phyloP scores from a whole-genome alignment of 2,888 invertebrate genomes.

The Pachycephus smyrnensis region DNA sequence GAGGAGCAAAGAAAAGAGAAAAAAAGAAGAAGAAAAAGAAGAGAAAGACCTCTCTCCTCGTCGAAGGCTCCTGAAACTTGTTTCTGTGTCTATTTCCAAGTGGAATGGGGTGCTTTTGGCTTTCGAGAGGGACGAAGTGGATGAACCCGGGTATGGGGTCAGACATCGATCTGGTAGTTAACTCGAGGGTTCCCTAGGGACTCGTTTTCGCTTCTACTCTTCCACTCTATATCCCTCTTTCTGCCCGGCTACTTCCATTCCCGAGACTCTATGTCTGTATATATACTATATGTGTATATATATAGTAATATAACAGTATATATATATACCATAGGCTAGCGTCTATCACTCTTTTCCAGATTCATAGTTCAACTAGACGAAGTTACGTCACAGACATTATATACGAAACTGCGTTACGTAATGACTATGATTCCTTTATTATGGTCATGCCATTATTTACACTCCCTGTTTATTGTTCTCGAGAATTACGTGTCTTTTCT shows the following conservation, averaged over 20 bases:
- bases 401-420: background rate
- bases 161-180: slow-evolving; percentile 66
- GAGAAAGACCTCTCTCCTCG: slow-evolving; percentile 15
- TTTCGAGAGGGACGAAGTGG: slow-evolving; percentile 17
- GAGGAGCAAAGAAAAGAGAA: slow-evolving; percentile 20
- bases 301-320: background rate
- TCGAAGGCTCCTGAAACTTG: background rate
- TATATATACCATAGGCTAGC: background rate
- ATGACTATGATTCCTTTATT: background rate
- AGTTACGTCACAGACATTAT: background rate
- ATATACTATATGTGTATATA: background rate
- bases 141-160: slow-evolving; percentile 44
- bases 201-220: slow-evolving; percentile 48
- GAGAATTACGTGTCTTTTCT: background rate
- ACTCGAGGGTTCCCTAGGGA: slow-evolving; percentile 62
- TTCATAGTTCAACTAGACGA: background rate
- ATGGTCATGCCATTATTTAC: background rate
- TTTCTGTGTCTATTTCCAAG: background rate
- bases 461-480: background rate
- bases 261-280: background rate
- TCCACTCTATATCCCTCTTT: slow-evolving; percentile 6
- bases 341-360: background rate
- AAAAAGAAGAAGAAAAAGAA: slow-evolving; percentile 13
- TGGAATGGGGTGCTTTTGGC: slow-evolving; percentile 16
- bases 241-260: background rate